A percentile compares a stretch with the other conserved stretches of the same genome.
Conservation (phyloP, 2,113 vertebrate genomes). For the Nesogale talazaci region DNA sequence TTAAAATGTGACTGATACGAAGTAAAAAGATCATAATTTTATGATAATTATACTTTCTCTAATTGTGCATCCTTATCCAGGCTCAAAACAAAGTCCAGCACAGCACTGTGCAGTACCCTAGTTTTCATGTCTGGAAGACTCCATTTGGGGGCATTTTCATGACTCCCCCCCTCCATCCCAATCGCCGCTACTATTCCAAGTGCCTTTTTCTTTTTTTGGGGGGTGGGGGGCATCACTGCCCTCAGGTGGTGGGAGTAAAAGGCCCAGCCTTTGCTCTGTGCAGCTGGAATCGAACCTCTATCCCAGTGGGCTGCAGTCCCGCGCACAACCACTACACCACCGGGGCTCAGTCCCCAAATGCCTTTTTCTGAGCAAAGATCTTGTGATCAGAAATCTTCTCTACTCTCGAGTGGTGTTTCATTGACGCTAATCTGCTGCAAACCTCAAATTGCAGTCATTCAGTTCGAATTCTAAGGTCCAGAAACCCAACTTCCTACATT, state of each 20-base stretch:
- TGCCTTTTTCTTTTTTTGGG: too few species aligned
- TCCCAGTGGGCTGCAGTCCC: too few species aligned
- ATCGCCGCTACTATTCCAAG: rapidly evolving
- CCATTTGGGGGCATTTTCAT: rapidly evolving
- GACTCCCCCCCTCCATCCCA: not conserved
- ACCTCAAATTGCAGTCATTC: too few species aligned
- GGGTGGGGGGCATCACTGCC: too few species aligned
- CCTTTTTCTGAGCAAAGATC: not conserved
- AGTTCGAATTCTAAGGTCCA: too few species aligned
- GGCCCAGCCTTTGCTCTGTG: too few species aligned
- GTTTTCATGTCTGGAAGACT: not conserved
- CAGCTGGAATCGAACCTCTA: too few species aligned
- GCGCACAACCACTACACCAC: too few species aligned
- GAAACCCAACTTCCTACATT: too few species aligned
- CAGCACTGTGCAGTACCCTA: not conserved
- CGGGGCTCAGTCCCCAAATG: too few species aligned
- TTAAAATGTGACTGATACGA: not conserved
- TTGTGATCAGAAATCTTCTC: not conserved
- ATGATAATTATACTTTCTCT: not conserved
- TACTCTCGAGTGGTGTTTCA: not conserved
- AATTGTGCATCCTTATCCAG: not conserved
- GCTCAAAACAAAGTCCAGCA: not conserved
- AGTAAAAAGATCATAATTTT: not conserved
- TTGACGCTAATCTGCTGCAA: not conserved
- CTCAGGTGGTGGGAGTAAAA: too few species aligned